phyloP scores from a whole-genome alignment of 2,113 vertebrate species.

The Melanerpes formicivorus region DNA sequence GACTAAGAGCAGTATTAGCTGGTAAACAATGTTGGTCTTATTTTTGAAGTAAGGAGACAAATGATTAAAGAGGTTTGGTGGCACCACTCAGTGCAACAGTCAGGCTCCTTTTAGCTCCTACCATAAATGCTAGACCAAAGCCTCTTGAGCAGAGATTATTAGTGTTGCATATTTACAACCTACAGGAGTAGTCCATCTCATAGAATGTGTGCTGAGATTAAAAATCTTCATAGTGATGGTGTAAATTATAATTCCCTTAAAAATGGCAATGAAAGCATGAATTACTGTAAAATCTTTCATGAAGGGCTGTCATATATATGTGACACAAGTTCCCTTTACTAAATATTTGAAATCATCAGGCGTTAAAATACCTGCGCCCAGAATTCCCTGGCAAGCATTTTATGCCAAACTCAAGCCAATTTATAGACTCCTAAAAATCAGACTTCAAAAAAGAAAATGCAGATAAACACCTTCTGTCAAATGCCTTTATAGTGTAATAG shows the following conservation, averaged over 20 bases:
- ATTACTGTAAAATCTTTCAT: not conserved
- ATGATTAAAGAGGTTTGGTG: not conserved
- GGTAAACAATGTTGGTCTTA: not conserved
- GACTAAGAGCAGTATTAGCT: not conserved
- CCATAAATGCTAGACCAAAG: not conserved
- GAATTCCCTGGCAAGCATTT: not conserved
- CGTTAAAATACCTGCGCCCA: not conserved
- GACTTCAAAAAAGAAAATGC: slow-evolving; percentile 15
- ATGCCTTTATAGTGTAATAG: not conserved
- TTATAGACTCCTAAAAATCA: not conserved
- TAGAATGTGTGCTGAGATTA: not conserved
- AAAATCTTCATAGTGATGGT: not conserved
- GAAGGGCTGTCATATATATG: not conserved
- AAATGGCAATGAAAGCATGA: not conserved
- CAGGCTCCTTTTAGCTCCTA: not conserved
- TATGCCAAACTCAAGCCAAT: not conserved
- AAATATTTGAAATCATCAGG: not conserved
- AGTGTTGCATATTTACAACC: not conserved
- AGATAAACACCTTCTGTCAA: slow-evolving; percentile 11
- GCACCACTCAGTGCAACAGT: not conserved
- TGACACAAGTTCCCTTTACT: not conserved
- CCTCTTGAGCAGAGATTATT: not conserved
- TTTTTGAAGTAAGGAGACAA: not conserved
- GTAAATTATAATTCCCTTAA: not conserved
- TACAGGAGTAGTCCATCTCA: not conserved